phyloP scores from a whole-genome alignment of 2,113 vertebrate genomes.

The Theristicus caerulescens region DNA sequence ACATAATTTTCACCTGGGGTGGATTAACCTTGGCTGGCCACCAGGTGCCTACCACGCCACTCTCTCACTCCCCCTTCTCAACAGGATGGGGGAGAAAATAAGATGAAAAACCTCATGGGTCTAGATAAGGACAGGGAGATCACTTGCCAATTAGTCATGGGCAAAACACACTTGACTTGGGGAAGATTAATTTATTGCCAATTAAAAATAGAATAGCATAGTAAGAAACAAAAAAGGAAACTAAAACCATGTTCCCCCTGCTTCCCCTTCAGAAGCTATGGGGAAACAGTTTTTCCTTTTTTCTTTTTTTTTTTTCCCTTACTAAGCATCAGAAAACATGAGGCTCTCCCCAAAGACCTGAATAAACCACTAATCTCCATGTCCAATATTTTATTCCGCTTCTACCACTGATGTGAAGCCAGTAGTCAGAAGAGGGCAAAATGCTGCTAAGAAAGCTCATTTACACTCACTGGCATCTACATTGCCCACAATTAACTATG shows the following conservation, averaged over 20 bases:
- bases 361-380: background rate
- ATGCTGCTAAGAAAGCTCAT: background rate
- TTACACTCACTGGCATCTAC: background rate
- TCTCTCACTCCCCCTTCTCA: background rate
- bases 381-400: background rate
- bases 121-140: background rate
- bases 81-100: background rate
- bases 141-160: background rate
- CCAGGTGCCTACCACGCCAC: background rate
- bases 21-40: background rate
- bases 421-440: background rate
- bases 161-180: background rate
- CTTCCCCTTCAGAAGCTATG: background rate
- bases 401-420: background rate
- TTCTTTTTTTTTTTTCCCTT: background rate
- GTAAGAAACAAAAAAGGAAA: background rate
- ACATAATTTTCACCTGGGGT: background rate
- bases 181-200: background rate
- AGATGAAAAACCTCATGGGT: background rate
- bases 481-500: background rate
- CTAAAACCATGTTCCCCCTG: accelerated
- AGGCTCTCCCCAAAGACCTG: background rate
- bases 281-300: background rate
- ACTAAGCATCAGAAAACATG: background rate
- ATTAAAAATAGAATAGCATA: background rate